These are phyloP conservation scores for Idaea straminata DNA, from an alignment of 2,888 invertebrate species.

Conservation along the genomic window DNA sequence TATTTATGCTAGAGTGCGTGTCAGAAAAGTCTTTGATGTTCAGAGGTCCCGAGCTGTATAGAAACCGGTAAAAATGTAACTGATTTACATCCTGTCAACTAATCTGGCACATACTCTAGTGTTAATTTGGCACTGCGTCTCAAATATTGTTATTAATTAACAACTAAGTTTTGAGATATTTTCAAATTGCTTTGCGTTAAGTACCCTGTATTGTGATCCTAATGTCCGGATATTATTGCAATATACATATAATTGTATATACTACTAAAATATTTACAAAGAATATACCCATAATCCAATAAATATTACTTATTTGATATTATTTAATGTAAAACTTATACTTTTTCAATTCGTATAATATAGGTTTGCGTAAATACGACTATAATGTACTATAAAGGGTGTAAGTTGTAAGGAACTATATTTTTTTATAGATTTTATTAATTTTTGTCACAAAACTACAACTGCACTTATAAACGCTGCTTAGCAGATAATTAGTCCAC, in stretches of 20 bases:
- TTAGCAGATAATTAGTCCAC: not conserved
- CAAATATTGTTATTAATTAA: slow-evolving; percentile 1
- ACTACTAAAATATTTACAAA: not conserved
- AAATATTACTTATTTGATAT: not conserved
- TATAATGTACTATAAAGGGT: no score
- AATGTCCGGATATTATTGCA: slow-evolving; percentile 4
- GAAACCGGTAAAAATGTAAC: no score
- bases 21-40: no score
- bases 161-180: slow-evolving; percentile 21
- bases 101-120: not conserved
- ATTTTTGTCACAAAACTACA: not conserved
- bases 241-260: not conserved
- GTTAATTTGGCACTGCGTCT: not conserved
- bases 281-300: not conserved
- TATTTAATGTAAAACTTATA: not conserved
- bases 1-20: not conserved
- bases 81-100: no score
- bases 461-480: not conserved
- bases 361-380: not conserved
- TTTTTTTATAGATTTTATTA: not conserved
- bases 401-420: not conserved
- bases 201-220: slow-evolving; percentile 29
- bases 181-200: slow-evolving; percentile 25
- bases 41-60: no score
- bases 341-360: not conserved